A percentile compares a stretch with the other conserved stretches of the same genome.
phyloP scores from a whole-genome alignment of 2,797 vertebrate genomes.

The Huso huso region DNA sequence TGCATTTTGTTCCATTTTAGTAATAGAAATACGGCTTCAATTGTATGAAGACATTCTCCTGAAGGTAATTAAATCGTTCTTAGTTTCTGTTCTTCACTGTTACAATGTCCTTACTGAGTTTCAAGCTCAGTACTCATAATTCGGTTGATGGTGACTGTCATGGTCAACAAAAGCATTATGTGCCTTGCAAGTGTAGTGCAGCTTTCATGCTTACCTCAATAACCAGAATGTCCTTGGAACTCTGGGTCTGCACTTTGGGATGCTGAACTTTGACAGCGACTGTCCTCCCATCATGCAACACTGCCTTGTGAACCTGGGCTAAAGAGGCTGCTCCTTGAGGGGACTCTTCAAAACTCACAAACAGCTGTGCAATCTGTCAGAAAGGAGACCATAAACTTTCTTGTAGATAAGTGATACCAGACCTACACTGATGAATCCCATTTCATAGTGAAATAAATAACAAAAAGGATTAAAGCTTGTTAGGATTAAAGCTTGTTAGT shows the following conservation, averaged over 20 bases:
- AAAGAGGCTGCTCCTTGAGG: conserved; percentile 86
- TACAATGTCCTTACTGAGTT: too few species aligned
- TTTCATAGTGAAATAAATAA: conserved; percentile 5
- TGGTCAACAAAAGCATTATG: too few species aligned
- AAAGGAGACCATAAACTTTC: conserved; percentile 6
- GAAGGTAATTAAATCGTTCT: too few species aligned
- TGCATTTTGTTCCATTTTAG: too few species aligned
- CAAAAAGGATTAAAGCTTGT: background rate
- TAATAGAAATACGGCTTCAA: too few species aligned
- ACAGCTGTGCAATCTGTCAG: conserved; percentile 76
- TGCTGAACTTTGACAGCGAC: conserved; percentile 97
- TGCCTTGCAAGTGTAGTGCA: background rate
- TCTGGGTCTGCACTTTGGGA: conserved; percentile 86
- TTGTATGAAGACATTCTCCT: too few species aligned
- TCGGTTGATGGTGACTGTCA: too few species aligned
- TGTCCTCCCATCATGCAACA: conserved; percentile 76
- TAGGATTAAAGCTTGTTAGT: background rate
- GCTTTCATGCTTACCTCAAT: conserved; percentile 76
- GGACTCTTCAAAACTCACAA: conserved; percentile 77
- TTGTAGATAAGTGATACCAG: background rate
- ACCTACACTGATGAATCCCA: conserved; percentile 3
- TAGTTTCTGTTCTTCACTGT: too few species aligned
- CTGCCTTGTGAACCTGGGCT: conserved; percentile 92
- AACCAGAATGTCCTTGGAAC: conserved; percentile 81
- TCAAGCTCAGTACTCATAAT: too few species aligned